These are phyloP conservation scores for Erpetoichthys calabaricus DNA, from an alignment of 2,797 vertebrate genomes.

Conservation along the genomic window DNA sequence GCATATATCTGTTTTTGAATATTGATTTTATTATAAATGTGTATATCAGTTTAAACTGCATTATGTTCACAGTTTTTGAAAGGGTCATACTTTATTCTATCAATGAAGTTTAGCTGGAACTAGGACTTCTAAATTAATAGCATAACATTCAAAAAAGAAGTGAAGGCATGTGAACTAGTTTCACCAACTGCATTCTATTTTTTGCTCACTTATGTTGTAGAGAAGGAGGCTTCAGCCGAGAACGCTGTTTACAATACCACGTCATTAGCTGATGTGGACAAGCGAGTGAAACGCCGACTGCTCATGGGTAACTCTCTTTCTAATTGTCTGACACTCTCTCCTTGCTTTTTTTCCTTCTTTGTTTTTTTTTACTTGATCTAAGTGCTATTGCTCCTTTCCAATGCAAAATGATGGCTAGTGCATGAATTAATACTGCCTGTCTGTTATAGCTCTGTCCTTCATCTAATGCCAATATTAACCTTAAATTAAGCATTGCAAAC, in stretches of 20 bases:
- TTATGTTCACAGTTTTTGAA: too few species aligned
- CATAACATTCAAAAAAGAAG: too few species aligned
- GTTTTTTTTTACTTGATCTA: background rate
- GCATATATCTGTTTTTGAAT: too few species aligned
- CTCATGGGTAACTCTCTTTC: slow-evolving; percentile 75
- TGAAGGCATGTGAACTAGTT: background rate
- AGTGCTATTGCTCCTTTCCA: slow-evolving; percentile 4
- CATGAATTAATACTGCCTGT: background rate
- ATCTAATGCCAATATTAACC: background rate
- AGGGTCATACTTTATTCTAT: too few species aligned
- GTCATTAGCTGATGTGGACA: slow-evolving; percentile 74
- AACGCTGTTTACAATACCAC: slow-evolving; percentile 67
- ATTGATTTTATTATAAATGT: too few species aligned
- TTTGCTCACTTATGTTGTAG: slow-evolving; percentile 42
- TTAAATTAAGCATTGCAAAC: background rate
- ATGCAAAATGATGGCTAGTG: background rate
- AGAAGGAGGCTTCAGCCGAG: slow-evolving; percentile 57
- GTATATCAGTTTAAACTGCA: too few species aligned
- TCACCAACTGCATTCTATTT: slow-evolving; percentile 5
- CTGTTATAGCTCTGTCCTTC: background rate
- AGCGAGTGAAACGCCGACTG: slow-evolving; percentile 83
- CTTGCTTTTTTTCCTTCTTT: slow-evolving; percentile 11
- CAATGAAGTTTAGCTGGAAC: too few species aligned
- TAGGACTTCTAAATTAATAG: too few species aligned
- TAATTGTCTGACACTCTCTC: background rate